Evolutionary conservation across 1,140 invertebrate species (phyloP).

Genomic region (Drosophila lini): DNA sequence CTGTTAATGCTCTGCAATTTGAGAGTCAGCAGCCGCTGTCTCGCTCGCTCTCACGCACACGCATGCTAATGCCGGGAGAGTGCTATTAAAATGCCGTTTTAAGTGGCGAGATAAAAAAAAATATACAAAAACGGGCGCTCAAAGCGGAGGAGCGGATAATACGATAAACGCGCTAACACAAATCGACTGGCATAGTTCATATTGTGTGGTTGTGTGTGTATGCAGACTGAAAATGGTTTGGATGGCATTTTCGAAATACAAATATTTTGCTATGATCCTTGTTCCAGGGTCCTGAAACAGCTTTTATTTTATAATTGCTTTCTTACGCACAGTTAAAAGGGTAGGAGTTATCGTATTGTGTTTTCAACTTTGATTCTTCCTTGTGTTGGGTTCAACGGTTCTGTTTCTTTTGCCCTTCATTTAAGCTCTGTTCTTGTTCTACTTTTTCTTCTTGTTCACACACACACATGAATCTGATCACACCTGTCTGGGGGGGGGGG

Average conservation of each 20-base stretch:
- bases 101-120: slow-evolving; percentile 36
- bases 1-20: slow-evolving; percentile 29
- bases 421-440: neutral
- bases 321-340: neutral
- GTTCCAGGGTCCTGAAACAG: neutral
- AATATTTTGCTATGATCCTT: neutral
- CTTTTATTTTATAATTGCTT: neutral
- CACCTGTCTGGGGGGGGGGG: neutral
- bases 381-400: slow-evolving; percentile 22
- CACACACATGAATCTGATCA: neutral
- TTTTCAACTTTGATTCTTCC: slow-evolving; percentile 20
- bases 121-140: neutral
- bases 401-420: neutral
- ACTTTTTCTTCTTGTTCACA: neutral
- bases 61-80: slow-evolving; percentile 42
- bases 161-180: slow-evolving; percentile 48
- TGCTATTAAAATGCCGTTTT: slow-evolving; percentile 73
- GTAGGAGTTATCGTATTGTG: slow-evolving; percentile 5
- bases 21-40: neutral
- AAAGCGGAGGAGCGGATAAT: slow-evolving; percentile 24
- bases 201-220: neutral
- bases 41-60: neutral
- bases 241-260: neutral
- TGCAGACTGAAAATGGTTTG: neutral
- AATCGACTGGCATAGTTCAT: slow-evolving; percentile 46